Conservation (phyloP, 2,888 invertebrate genomes). For the Dorcus parallelipipedus region DNA sequence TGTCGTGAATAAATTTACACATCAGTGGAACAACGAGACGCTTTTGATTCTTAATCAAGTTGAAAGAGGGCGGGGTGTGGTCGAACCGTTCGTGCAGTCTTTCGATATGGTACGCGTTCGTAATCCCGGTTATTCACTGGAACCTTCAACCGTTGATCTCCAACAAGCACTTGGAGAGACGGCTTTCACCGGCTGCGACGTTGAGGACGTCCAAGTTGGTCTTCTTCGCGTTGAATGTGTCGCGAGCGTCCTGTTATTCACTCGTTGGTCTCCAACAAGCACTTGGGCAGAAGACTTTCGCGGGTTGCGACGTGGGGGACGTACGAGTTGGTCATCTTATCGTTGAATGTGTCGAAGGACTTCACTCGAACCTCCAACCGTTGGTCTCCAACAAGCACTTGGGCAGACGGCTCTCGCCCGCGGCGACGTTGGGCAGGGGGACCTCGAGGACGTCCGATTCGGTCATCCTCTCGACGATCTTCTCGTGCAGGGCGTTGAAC, state of each 20-base stretch:
- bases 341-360: too few relatives aligned
- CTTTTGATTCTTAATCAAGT: too few relatives aligned
- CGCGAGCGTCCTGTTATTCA: constrained; percentile 18
- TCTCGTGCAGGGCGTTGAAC: constrained; percentile 3
- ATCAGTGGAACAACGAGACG: too few relatives aligned
- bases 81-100: too few relatives aligned
- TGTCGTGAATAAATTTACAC: too few relatives aligned
- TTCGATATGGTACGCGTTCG: too few relatives aligned
- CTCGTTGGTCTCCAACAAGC: constrained; percentile 35
- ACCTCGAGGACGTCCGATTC: constrained; percentile 9
- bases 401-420: constrained; percentile 26
- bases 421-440: constrained; percentile 1
- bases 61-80: too few relatives aligned
- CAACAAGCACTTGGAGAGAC: constrained; percentile 37
- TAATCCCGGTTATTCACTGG: constrained; percentile 25
- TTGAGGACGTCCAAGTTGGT: constrained; percentile 4
- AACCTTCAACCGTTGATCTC: constrained; percentile 35
- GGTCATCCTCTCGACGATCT: constrained; percentile 12
- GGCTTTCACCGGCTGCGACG: constrained; percentile 7
- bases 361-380: constrained; percentile 31
- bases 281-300: constrained; percentile 32
- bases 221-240: constrained; percentile 4
- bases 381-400: constrained; percentile 36
- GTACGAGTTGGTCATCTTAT: too few relatives aligned
- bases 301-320: background rate